These are phyloP conservation scores for Spea hammondii DNA, from an alignment of 2,797 vertebrate species.

Conservation along the genomic window DNA sequence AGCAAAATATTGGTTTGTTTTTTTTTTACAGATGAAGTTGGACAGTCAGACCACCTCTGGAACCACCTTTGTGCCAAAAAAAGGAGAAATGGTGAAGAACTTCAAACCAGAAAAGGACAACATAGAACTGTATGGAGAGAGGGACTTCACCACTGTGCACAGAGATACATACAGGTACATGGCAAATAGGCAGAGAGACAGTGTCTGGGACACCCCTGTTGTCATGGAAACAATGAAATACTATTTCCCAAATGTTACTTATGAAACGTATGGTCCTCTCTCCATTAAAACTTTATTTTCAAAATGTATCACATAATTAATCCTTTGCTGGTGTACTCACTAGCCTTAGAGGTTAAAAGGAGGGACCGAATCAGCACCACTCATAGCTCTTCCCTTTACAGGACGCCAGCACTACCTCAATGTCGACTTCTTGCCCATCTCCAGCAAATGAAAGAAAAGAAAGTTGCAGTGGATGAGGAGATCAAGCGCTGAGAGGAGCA, in stretches of 20 bases:
- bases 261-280: no score
- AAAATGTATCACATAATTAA: no score
- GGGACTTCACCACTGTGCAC: conserved; percentile 34
- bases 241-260: no score
- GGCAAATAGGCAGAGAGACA: not conserved
- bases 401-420: conserved; percentile 18
- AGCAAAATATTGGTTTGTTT: not conserved
- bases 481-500: not conserved
- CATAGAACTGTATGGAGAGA: conserved; percentile 18
- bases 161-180: conserved; percentile 36
- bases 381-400: not conserved
- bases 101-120: conserved; percentile 46
- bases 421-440: conserved; percentile 29
- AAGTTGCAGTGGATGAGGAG: not conserved
- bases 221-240: no score
- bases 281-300: no score
- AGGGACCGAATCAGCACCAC: not conserved
- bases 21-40: conserved; percentile 24
- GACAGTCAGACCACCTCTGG: conserved; percentile 48
- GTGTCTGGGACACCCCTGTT: not conserved
- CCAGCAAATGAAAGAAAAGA: conserved; percentile 16
- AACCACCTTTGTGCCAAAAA: conserved; percentile 48
- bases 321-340: no score
- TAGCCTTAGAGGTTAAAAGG: no score
- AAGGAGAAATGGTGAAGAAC: conserved; percentile 49